phyloP scores from a whole-genome alignment of 1,140 invertebrate genomes.

The Bombyx mandarina region DNA sequence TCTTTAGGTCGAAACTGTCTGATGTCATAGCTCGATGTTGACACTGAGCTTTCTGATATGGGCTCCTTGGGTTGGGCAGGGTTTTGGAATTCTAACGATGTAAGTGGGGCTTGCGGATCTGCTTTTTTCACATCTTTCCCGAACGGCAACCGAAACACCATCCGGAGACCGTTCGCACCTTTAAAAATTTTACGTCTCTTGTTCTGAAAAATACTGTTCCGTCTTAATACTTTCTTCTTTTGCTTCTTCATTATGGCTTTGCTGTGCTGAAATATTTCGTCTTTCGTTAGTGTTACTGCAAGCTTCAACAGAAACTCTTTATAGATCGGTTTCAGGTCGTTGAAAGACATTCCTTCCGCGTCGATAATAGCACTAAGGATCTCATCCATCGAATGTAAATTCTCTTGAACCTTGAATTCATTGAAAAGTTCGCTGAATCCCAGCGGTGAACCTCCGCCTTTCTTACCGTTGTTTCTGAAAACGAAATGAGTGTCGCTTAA shows the following conservation, averaged over 20 bases:
- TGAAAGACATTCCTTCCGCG: constrained; percentile 92
- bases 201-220: constrained; percentile 67
- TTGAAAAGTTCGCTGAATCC: constrained; percentile 88
- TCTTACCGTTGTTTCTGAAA: constrained; percentile 74
- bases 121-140: constrained; percentile 71
- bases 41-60: constrained; percentile 72
- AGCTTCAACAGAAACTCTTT: constrained; percentile 90
- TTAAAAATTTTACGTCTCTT: constrained; percentile 70
- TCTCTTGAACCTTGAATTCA: constrained; percentile 87
- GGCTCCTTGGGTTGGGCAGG: constrained; percentile 48
- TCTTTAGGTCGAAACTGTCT: constrained; percentile 73
- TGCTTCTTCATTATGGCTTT: constrained; percentile 90
- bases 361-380: constrained; percentile 90
- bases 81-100: constrained; percentile 31
- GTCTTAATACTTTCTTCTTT: constrained; percentile 75
- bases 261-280: constrained; percentile 89
- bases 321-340: constrained; percentile 90
- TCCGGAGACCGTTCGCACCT: constrained; percentile 70
- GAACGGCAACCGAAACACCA: constrained; percentile 67
- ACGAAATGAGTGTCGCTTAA: background rate
- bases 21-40: constrained; percentile 73
- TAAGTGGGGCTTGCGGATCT: constrained; percentile 29
- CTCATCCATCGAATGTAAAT: constrained; percentile 88
- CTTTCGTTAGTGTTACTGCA: constrained; percentile 88
- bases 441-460: constrained; percentile 79